Base-by-base conservation (phyloP, 2,888 invertebrate species). In the Nycteola revayana region DNA sequence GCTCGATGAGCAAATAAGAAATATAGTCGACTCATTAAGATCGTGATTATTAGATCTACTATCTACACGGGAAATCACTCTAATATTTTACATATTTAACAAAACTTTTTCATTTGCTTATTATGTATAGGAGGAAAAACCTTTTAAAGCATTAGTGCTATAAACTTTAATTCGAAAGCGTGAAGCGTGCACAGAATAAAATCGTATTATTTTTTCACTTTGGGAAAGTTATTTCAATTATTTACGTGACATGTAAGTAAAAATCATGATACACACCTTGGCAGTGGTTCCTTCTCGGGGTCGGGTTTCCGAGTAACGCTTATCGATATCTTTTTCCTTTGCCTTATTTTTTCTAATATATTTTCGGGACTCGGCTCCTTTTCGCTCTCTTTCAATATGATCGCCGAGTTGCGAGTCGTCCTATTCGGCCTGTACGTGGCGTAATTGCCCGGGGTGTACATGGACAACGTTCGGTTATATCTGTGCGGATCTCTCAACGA, bases 161-260 rank as follows among this genome's bases (percentile, higher is more conserved):
- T 74, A 78, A 78, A 71, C 66, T 75, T 75, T 78, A 75, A 81
- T 75, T 75, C 68, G 67, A 72, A 88, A 88, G 88, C 88, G 61
- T 79, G 75, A 88, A 86, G 85, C 88, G 88, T 88, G 88, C 88
- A 86, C 75, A 79, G 73, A 81, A 61, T 72, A 75, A 82, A 81
- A 73, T 56, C 69, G 63, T 65, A 69, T 75, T 71, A 69, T 68
- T 21, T 63, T 67, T 75, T 73, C 67, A 73, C 60, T 72, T 69
- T 52, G 77, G 85, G 77, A 74, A 57, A 84, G 86, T 87, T 87
- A 85, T 80, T 81, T 56, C 41, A 68, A 85, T 85, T 85, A 88
- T 86, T 86, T 70, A 87, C 86, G 83, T 75, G 66, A 77, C 76
- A 73, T 68, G 57, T 65, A 71, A 65, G 49, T 65, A 68, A 63